phyloP scores from a whole-genome alignment of 2,797 vertebrate species.

The Trichosurus vulpecula region DNA sequence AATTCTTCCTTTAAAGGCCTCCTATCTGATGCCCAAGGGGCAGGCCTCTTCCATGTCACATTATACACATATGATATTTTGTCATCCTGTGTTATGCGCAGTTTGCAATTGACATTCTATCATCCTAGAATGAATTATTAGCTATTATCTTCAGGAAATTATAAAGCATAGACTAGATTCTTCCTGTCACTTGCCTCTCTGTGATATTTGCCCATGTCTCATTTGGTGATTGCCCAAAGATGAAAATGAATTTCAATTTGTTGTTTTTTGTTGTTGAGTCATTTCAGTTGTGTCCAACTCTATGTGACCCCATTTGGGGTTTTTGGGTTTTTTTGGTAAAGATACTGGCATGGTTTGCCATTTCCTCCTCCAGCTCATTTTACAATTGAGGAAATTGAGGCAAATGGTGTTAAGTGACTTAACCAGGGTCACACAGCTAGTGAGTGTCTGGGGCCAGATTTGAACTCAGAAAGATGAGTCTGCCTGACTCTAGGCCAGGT shows the following conservation, averaged over 20 bases:
- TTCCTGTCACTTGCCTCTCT: background rate
- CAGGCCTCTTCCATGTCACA: background rate
- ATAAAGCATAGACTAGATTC: slow-evolving; percentile 22
- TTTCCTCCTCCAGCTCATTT: background rate
- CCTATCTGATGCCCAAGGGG: background rate
- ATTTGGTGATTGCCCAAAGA: slow-evolving; percentile 38
- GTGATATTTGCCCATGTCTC: background rate
- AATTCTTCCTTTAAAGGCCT: background rate
- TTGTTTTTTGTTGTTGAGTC: background rate
- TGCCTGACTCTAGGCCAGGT: background rate
- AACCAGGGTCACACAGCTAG: background rate
- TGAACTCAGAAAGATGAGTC: background rate
- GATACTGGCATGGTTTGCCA: background rate
- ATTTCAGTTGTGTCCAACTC: background rate
- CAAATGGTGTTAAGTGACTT: background rate
- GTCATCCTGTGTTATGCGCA: background rate
- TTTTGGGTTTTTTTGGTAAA: background rate
- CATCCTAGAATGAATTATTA: background rate
- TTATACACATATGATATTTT: background rate
- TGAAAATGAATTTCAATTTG: background rate
- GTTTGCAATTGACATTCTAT: background rate
- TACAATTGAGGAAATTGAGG: background rate
- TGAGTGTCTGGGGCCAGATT: background rate
- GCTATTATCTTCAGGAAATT: background rate
- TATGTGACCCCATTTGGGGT: background rate